phyloP scores from a whole-genome alignment of 2,888 invertebrate genomes.

The Horisme vitalbata region DNA sequence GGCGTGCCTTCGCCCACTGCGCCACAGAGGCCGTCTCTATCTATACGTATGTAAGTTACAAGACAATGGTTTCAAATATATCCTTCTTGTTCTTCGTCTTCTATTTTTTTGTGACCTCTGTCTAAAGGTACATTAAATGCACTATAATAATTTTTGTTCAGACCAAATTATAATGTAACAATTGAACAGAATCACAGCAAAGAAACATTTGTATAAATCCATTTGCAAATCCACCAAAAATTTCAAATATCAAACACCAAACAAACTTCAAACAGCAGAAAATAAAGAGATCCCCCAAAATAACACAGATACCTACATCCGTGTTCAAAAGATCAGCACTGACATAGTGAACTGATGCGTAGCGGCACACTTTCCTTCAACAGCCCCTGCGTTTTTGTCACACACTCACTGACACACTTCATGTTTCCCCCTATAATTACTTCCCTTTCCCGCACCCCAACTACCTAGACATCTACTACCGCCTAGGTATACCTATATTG shows the following conservation, averaged over 20 bases:
- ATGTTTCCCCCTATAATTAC: slow-evolving; percentile 77
- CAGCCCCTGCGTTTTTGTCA: slow-evolving; percentile 77
- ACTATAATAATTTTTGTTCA: too few species aligned
- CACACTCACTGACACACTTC: slow-evolving; percentile 80
- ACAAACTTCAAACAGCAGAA: slow-evolving; percentile 3
- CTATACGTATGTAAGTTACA: too few species aligned
- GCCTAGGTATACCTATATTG: slow-evolving; percentile 66
- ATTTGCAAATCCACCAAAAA: background rate
- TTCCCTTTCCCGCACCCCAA: slow-evolving; percentile 59
- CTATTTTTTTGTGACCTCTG: too few species aligned
- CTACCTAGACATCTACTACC: slow-evolving; percentile 56
- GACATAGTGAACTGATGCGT: slow-evolving; percentile 80
- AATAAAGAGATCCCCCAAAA: slow-evolving; percentile 32
- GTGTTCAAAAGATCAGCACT: slow-evolving; percentile 73
- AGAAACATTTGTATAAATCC: too few species aligned
- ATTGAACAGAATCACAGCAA: too few species aligned
- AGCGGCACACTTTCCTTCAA: slow-evolving; percentile 76
- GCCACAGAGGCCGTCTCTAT: too few species aligned
- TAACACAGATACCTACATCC: slow-evolving; percentile 39
- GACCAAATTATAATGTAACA: too few species aligned
- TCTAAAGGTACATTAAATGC: too few species aligned
- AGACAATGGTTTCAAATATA: too few species aligned
- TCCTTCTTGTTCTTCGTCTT: too few species aligned
- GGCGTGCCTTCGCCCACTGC: too few species aligned
- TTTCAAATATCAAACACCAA: background rate